Evolutionary conservation across 2,113 vertebrate genomes (phyloP), one percentile per base, ranked within the genome.

Genomic region (Thomomys bottae): DNA sequence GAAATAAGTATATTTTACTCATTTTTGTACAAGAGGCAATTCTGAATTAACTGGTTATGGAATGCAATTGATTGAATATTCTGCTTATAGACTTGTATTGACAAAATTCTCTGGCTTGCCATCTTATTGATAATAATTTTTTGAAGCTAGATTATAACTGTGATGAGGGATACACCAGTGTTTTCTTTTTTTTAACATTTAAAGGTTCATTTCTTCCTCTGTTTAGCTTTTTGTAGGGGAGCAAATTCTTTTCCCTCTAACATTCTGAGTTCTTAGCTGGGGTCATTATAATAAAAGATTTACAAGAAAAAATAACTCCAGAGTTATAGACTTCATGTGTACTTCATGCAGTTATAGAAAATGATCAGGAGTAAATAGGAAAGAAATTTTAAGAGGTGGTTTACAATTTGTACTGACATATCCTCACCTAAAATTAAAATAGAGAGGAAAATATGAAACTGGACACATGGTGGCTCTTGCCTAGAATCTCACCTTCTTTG

Each of bases 161-260:
- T 71, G 64, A 23, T n/a, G 32, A 92, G 28, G 24, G 49, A n/a
- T 4, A 24, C 9, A 5, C 5, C 84, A 28, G 38, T n/a, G n/a
- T n/a, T n/a, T n/a, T n/a, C 9, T 75, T 91, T 94, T 92, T 75
- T 73, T 91, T 88, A 92, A 20, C 10, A 36, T 34, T 83, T 76
- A 26, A 14, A 70, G 90, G 34, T 64, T 79, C n/a, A 93, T 38
- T 75, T 32, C 23, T 92, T 95, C 87, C 23, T 94, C 18, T 63
- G 23, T 75, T 77, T 64, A 89, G 11, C 38, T 26, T 68, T 49
- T 70, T 68, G 8, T 36, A 88, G 18, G 14, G 26, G 40, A 49
- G 36, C 15, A 2, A 42, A 72, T 26, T 26, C 77, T 71, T 40
- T 83, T 83, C 0, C 12, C 30, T 36, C 5, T 68, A 11, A 0